Evolutionary conservation across 2,113 vertebrate species (phyloP).

Genomic region (Anolis sagrei): DNA sequence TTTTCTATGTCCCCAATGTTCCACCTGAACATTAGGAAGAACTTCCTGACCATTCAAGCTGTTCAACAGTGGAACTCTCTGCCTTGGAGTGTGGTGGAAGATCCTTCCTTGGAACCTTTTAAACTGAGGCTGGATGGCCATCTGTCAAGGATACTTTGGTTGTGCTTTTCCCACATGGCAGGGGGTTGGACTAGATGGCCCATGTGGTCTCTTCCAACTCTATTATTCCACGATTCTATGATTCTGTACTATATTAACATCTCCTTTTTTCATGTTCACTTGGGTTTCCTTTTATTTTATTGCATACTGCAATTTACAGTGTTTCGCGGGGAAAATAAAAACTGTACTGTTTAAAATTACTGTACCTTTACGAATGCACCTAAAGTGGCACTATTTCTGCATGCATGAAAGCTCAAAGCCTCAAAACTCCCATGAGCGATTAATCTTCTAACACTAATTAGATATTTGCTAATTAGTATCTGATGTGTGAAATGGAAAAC

Average conservation of each 20-base stretch:
- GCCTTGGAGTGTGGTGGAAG: no score
- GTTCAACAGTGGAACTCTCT: no score
- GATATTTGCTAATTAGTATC: slow-evolving; percentile 95
- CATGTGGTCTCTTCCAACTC: no score
- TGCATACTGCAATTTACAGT: slow-evolving; percentile 62
- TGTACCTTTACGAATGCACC: slow-evolving; percentile 84
- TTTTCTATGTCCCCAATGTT: not conserved
- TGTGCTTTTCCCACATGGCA: no score
- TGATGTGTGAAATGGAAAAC: slow-evolving; percentile 93
- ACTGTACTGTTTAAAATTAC: slow-evolving; percentile 80
- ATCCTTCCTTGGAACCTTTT: no score
- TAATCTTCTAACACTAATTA: slow-evolving; percentile 96
- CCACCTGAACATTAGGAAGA: no score
- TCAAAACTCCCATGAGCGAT: slow-evolving; percentile 89
- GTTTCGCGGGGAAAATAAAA: slow-evolving; percentile 76
- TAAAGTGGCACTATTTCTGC: slow-evolving; percentile 81
- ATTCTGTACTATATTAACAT: not conserved
- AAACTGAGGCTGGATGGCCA: no score
- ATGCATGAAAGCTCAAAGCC: slow-evolving; percentile 83
- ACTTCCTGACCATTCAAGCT: no score
- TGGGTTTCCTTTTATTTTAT: slow-evolving; percentile 53
- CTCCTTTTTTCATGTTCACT: slow-evolving; percentile 45
- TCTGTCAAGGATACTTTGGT: no score
- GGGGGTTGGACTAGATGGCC: no score
- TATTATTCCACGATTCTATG: no score